A percentile compares a stretch with the other conserved stretches of the same genome.
Conservation (phyloP, 92 coral and sea anemone genomes). For the Porites cylindrica region DNA sequence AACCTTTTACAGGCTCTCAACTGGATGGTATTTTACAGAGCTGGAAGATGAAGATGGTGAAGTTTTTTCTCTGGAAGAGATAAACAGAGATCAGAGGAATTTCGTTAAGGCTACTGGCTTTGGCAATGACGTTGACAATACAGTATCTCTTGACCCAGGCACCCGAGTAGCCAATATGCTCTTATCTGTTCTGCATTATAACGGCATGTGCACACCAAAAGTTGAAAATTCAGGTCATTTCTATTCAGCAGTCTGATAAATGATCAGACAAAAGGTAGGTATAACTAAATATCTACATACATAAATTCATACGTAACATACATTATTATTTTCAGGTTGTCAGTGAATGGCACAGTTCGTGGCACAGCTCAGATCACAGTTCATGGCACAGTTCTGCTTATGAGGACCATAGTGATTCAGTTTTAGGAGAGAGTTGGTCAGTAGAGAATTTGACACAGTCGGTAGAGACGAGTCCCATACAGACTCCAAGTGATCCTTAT, state of each 20-base stretch:
- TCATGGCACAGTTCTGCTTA: neutral
- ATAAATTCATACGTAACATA: neutral
- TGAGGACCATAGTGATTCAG: neutral
- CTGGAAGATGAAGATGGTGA: too few species aligned
- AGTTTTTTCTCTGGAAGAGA: too few species aligned
- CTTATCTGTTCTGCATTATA: too few species aligned
- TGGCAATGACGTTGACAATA: too few species aligned
- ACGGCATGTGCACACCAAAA: too few species aligned
- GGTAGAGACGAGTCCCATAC: neutral
- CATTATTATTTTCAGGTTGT: constrained; percentile 17
- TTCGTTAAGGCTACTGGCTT: too few species aligned
- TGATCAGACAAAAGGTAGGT: neutral
- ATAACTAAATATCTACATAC: neutral
- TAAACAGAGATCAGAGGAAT: too few species aligned
- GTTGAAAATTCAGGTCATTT: neutral
- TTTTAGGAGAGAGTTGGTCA: neutral
- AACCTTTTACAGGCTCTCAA: too few species aligned
- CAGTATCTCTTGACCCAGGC: too few species aligned
- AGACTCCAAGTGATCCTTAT: neutral
- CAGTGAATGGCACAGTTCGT: neutral
- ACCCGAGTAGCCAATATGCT: too few species aligned
- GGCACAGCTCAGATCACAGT: too few species aligned
- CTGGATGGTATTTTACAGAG: too few species aligned
- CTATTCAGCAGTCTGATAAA: neutral
- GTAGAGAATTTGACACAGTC: neutral